Base-by-base conservation (phyloP, 2,888 invertebrate species). In the Petrophora chlorosata region DNA sequence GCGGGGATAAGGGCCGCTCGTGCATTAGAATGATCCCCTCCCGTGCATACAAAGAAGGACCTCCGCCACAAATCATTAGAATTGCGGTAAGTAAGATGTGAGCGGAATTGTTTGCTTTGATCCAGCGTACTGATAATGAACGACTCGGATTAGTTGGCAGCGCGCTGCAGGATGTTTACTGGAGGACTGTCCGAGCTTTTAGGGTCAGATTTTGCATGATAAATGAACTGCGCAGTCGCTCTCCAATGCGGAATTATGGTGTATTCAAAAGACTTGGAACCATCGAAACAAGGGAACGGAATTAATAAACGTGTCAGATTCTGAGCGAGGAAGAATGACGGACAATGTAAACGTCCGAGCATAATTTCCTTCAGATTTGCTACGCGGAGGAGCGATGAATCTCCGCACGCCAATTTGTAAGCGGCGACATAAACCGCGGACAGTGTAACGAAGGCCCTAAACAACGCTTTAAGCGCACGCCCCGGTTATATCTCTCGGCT, bases 11-110 rank as follows among this genome's bases (percentile, higher is more conserved):
- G 55, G 49, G 33, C 38, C 22, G 19, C 35, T 40, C 33, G 33
- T 36, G 41, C 46, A 51, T 38, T 41, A 34, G 36, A 40, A 36
- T 50, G 50, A 42, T 54, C 46, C 28, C 10, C 42, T 28, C 55
- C 19, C 45, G 47, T 67, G 88, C 85, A 88, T 89, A 89, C 85
- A 79, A 82, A 88, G 69, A 65, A 79, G 79, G 79, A 80, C 82
- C 82, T 81, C 84, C 83, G 76, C 72, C 61, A 80, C 82, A 82
- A 88, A 87, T 87, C 85, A 86, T 88, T 88, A 82, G 78, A 78
- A 81, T 86, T 85, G 83, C 85, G 80, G 82, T 82, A 83, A 85
- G 80, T 78, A 76, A 81, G 84, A 84, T 88, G 88, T 85, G 88
- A 82, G 77, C 65, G 72, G 89, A 87, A 88, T 88, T 70, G 70